Evolutionary conservation across 1,140 invertebrate genomes (phyloP), one percentile per base, ranked within the genome.

Genomic region (Zaprionus nigranus): DNA sequence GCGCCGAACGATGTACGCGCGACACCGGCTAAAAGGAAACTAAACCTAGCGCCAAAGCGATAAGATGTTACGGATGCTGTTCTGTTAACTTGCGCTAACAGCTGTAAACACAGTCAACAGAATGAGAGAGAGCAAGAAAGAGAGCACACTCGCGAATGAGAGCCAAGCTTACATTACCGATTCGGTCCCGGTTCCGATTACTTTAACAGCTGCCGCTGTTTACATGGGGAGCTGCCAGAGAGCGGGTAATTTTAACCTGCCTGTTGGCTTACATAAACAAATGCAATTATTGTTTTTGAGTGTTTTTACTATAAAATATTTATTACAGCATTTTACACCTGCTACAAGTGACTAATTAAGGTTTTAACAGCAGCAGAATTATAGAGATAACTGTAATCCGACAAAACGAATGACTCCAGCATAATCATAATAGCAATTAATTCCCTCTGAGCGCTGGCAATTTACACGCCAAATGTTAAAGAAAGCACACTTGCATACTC

Each of bases 21-120:
- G 60, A 59, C 79, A 88, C 88, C 88, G 88, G 88, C 79, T 82
- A 76, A 82, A 82, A 80, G 79, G 57, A 85, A 75, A 91, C 88
- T 91, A 74, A 85, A 70, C 67, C 78, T 75, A 67, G 30, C 20
- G 34, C 20, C 74, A 62, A 67, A 53, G 51, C 24, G 38, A 64
- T 28, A 17, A 7, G 36, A 13, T 60, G 67, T 43, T 53, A 38
- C 7, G 57, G 74, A 76, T 76, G 74, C 75, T 73, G 75, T n/a
- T 17, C 73, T 63, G 73, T 63, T 64, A 46, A 49, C 11, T 13
- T 7, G 4, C 28, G 15, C 15, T 22, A 58, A 36, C 66, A 70
- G 54, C 34, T 40, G 67, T 58, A 15, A 64, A 2, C 12, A 5
- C 7, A 43, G 26, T 13, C 4, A 51, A 22, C 20, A 53, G 61